Percentiles rank a stretch among this genome's conserved stretches.
These are phyloP conservation scores for Actenoides lindsayi DNA, from an alignment of 2,113 vertebrate species.

Conservation along the genomic window DNA sequence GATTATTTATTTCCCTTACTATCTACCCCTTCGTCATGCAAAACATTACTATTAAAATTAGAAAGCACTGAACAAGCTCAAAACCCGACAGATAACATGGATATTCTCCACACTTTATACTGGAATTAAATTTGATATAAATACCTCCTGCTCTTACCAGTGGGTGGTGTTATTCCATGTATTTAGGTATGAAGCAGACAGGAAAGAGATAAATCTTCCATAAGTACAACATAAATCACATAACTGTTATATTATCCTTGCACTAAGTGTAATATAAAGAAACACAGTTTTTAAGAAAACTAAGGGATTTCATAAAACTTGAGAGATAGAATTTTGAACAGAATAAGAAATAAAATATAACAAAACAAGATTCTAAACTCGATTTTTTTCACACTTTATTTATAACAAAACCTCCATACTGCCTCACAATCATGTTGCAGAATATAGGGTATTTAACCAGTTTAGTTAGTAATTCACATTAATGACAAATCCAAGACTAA, in stretches of 20 bases:
- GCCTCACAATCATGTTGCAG: constrained; percentile 29
- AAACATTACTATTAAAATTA: constrained; percentile 70
- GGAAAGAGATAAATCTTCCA: constrained; percentile 90
- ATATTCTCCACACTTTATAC: constrained; percentile 80
- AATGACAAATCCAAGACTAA: constrained; percentile 30
- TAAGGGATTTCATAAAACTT: constrained; percentile 56
- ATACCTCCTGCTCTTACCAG: constrained; percentile 99
- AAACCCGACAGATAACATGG: constrained; percentile 78
- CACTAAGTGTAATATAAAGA: constrained; percentile 69
- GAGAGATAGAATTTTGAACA: constrained; percentile 34
- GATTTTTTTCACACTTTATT: constrained; percentile 62
- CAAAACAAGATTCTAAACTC: constrained; percentile 56
- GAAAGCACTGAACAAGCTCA: constrained; percentile 77
- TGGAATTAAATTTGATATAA: constrained; percentile 83
- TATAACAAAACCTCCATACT: constrained; percentile 49
- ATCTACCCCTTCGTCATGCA: constrained; percentile 76
- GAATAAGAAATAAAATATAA: constrained; percentile 51
- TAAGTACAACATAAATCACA: constrained; percentile 84
- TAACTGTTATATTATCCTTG: constrained; percentile 75
- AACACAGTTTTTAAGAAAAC: constrained; percentile 60
- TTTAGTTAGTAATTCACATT: constrained; percentile 12
- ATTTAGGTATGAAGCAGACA: constrained; percentile 90
- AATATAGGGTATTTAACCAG: not conserved
- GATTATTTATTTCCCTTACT: constrained; percentile 51
- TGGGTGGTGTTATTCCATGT: constrained; percentile 89